Evolutionary conservation across 2,888 invertebrate genomes (phyloP), one percentile per base, ranked within the genome.

Genomic region (Calephelis perditalis): DNA sequence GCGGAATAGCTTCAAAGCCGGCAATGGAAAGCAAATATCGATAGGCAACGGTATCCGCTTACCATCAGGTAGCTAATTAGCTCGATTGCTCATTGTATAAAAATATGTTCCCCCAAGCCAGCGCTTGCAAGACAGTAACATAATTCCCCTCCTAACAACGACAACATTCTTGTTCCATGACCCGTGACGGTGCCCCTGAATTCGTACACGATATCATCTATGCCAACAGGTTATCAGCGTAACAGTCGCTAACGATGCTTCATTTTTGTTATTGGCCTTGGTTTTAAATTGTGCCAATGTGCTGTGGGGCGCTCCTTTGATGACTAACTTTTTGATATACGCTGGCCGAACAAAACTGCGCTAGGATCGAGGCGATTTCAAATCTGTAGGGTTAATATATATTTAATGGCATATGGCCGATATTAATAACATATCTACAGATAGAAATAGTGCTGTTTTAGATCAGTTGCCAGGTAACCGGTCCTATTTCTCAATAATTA

Each of bases 161-260:
- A 52, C 26, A 35, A 35, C 35, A 52, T 52, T 52, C 49, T 35
- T 52, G 49, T 6, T 26, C 26, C 49, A 11, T 35, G 49, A 52
- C 49, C 49, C 49, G 49, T 52, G 9, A 26, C 49, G 12, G 8
- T 49, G 49, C 11, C 49, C 49, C 49, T 52, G 49, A 52, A 52
- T 52, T 35, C 35, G 49, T 15, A 35, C 35, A 26, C 35, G 49
- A 26, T 26, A 35, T 26, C 49, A 15, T 10, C 49, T 52, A 52
- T 52, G 49, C 35, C 49, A 52, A 52, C 49, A 52, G 49, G 49
- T 52, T 52, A 52, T 52, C 49, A 26, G 35, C 35, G 35, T 49
- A 26, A 26, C 12, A 26, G 10, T 35, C 26, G 35, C 35, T 52
- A 52, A 49, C 10, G 26, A 15, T 15, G 15, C 26, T 52, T 52